Evolutionary conservation across 1,140 invertebrate species (phyloP).

Genomic region (Phymorhynchus buccinoides): DNA sequence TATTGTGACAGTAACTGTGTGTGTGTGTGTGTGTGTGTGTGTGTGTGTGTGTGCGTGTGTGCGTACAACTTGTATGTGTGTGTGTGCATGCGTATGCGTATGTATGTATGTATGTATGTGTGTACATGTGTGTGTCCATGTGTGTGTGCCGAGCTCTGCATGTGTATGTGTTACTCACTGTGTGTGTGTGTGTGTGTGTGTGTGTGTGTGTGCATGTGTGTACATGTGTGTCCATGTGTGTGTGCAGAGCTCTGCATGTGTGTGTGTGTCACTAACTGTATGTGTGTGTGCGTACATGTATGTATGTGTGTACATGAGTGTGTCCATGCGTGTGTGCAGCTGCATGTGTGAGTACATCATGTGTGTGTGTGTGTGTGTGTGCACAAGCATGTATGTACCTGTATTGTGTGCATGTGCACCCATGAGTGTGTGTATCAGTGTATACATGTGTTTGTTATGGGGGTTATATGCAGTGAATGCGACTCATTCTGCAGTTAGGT

Average conservation of each 20-base stretch:
- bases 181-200: no score
- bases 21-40: slow-evolving; percentile 17
- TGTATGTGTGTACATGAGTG: neutral
- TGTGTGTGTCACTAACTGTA: neutral
- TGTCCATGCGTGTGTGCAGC: no score
- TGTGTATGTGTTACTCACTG: no score
- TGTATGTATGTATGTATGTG: no score
- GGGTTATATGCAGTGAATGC: neutral
- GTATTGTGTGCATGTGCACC: neutral
- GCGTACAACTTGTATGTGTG: neutral
- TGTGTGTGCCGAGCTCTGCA: no score
- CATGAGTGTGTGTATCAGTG: neutral
- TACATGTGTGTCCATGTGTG: neutral
- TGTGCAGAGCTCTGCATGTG: no score
- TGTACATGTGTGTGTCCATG: slow-evolving; percentile 4
- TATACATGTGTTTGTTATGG: neutral
- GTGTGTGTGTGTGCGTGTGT: slow-evolving; percentile 14
- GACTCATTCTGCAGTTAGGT: neutral
- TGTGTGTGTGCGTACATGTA: neutral
- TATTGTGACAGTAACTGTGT: neutral
- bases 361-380: neutral
- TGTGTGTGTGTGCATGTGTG: slow-evolving; percentile 9
- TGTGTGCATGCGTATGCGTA: neutral
- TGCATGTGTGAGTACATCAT: no score
- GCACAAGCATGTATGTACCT: neutral